Evolutionary conservation across 2,888 invertebrate genomes (phyloP).

Genomic region (Apotomis turbidana): DNA sequence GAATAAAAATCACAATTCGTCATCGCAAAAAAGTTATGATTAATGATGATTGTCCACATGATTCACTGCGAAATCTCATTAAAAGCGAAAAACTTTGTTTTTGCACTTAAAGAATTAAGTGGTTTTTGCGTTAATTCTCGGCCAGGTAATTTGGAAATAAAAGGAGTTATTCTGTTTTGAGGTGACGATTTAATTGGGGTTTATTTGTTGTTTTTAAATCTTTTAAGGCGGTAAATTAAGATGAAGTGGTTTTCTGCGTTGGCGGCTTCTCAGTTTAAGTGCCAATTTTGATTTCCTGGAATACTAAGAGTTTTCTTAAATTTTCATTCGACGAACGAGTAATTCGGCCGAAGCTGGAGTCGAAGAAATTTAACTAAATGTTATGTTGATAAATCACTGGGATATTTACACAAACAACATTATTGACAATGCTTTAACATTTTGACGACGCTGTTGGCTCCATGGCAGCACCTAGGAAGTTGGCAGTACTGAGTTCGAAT

Average conservation of each 20-base stretch:
- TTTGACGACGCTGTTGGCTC: too few species aligned
- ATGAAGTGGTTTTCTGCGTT: constrained; percentile 25
- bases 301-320: not conserved
- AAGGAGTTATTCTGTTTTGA: constrained; percentile 33
- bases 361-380: too few species aligned
- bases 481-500: too few species aligned
- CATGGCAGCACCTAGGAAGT: too few species aligned
- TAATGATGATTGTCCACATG: constrained; percentile 38
- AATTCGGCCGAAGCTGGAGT: not conserved
- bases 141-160: constrained; percentile 20
- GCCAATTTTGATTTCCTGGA: constrained; percentile 4
- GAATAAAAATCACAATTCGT: constrained; percentile 40
- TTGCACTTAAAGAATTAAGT: constrained; percentile 34
- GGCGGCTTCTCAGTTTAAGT: constrained; percentile 5
- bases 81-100: constrained; percentile 38
- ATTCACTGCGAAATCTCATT: constrained; percentile 37
- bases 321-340: not conserved
- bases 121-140: constrained; percentile 33
- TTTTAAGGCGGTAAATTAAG: constrained; percentile 27
- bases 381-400: too few species aligned
- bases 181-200: constrained; percentile 39
- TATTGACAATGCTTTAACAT: too few species aligned
- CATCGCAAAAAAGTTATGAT: constrained; percentile 39
- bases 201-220: constrained; percentile 34
- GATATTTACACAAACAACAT: too few species aligned